Evolutionary conservation across 2,113 vertebrate species (phyloP).

Genomic region (Buteo buteo): DNA sequence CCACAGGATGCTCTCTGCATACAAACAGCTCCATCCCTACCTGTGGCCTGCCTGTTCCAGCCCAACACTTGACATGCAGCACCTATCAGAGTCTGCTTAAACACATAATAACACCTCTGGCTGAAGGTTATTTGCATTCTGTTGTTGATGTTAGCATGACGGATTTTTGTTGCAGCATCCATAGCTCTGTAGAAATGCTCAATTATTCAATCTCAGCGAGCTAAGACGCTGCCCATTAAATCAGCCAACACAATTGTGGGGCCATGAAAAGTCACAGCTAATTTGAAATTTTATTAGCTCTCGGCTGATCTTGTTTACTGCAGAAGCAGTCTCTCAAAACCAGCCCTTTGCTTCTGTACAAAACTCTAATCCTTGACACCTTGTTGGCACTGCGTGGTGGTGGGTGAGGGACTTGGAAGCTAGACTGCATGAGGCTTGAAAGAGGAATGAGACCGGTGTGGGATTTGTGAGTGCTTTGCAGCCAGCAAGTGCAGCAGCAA

Average conservation of each 20-base stretch:
- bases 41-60: constrained; percentile 17
- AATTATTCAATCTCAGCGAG: constrained; percentile 81
- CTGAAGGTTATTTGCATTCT: constrained; percentile 79
- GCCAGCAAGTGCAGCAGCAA: background rate
- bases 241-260: constrained; percentile 67
- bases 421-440: background rate
- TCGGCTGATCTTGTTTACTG: constrained; percentile 63
- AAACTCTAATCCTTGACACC: background rate
- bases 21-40: background rate
- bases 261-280: constrained; percentile 73
- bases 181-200: constrained; percentile 87
- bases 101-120: constrained; percentile 63
- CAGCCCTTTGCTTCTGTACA: constrained; percentile 12
- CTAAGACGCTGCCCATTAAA: constrained; percentile 76
- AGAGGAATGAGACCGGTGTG: background rate
- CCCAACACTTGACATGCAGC: constrained; percentile 58
- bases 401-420: background rate
- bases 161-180: constrained; percentile 78
- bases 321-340: constrained; percentile 36
- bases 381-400: background rate
- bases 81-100: constrained; percentile 73
- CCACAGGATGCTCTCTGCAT: background rate
- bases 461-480: background rate
- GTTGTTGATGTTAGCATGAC: constrained; percentile 77
- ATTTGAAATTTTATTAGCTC: constrained; percentile 77